Percentiles rank a stretch among this genome's conserved stretches.
phyloP scores from a whole-genome alignment of 2,797 vertebrate species.

The Agapornis canus region DNA sequence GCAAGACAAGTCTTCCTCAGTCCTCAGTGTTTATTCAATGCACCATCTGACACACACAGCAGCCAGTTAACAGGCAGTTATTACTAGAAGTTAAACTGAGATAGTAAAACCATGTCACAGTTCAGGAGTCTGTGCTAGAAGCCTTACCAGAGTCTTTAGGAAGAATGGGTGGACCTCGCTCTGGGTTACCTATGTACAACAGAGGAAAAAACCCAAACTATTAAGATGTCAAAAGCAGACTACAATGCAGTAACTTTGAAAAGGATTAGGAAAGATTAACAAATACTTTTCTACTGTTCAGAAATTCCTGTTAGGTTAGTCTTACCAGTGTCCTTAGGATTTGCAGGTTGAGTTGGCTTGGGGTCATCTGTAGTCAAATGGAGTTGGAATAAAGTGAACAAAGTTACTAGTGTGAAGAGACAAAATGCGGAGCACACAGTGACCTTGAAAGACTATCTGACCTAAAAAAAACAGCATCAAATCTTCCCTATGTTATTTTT shows the following conservation, averaged over 20 bases:
- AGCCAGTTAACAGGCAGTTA: background rate
- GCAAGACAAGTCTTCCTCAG: background rate
- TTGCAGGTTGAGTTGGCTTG: background rate
- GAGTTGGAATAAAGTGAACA: background rate
- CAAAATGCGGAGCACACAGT: background rate
- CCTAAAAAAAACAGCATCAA: background rate
- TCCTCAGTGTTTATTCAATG: background rate
- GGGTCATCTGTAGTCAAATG: background rate
- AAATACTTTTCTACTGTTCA: background rate
- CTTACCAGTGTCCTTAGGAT: constrained; percentile 33
- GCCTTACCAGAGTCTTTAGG: constrained; percentile 31
- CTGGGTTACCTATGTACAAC: background rate
- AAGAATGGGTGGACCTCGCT: background rate
- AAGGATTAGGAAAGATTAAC: background rate
- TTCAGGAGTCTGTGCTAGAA: background rate
- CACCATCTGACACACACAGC: background rate
- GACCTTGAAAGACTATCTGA: background rate
- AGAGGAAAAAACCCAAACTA: fast-evolving
- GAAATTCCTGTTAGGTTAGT: constrained; percentile 4
- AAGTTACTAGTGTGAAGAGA: background rate
- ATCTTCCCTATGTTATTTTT: background rate
- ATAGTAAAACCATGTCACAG: background rate
- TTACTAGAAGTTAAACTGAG: background rate
- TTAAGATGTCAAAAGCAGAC: background rate
- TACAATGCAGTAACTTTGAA: background rate